Evolutionary conservation across 2,797 vertebrate species (phyloP).

Genomic region (Poecilia wingei): DNA sequence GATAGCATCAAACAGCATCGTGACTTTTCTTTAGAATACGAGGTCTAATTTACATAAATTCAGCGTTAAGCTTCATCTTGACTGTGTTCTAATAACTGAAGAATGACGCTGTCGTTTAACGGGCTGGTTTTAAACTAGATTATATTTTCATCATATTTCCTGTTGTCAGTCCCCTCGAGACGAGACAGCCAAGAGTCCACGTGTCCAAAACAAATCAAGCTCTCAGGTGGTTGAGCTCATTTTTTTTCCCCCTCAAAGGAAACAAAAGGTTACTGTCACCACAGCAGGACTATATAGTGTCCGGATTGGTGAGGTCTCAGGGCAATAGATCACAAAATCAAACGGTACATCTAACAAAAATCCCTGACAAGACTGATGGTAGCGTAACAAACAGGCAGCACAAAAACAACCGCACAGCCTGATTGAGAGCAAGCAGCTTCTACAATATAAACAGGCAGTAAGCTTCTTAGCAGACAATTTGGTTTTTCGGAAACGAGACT

Average conservation of each 20-base stretch:
- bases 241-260: not conserved
- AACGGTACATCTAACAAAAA: not conserved
- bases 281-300: not conserved
- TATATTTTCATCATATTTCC: not conserved
- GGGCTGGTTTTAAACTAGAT: not conserved
- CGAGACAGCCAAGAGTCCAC: not conserved
- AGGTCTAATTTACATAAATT: slow-evolving; percentile 19
- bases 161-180: not conserved
- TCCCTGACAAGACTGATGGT: not conserved
- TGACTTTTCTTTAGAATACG: slow-evolving; percentile 19
- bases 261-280: not conserved
- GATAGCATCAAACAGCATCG: slow-evolving; percentile 46
- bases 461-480: not conserved
- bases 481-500: not conserved
- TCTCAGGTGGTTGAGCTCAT: not conserved
- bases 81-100: not conserved
- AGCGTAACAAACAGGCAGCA: not conserved
- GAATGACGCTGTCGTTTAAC: not conserved
- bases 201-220: slow-evolving; percentile 11
- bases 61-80: not conserved
- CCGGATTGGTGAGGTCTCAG: not conserved
- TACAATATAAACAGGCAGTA: not conserved
- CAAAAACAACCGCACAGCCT: not conserved
- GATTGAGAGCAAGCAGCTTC: not conserved
- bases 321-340: not conserved